Evolutionary conservation across 2,797 vertebrate genomes (phyloP), one percentile per base, ranked within the genome.

Genomic region (Aulostomus chinensis): DNA sequence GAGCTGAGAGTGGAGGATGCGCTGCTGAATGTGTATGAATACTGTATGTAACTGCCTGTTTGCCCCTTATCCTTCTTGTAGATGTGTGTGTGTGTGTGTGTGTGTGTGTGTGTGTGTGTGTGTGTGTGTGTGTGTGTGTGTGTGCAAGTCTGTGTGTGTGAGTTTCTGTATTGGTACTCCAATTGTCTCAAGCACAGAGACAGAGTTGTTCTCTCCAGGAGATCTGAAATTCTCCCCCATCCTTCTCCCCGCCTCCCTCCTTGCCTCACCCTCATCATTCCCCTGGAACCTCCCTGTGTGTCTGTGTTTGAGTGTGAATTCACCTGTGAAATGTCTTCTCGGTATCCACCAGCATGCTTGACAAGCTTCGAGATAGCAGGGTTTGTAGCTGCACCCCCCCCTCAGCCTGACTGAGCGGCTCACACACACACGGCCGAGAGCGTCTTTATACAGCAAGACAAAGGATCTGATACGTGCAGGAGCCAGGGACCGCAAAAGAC

Each of bases 251-350:
- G 1, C 17, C 55, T 36, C 26, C 40, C 9, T 41, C 18, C 26
- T 17, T 20, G 2, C 22, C 31, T 42, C 56, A 20, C 52, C 38
- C 24, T 31, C 21, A 28, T 31, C 55, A 40, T 65, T 39, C 39
- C 51, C 41, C 41, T 53, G 9, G 15, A 71, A 42, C 32, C 20
- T 56, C 38, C 13, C 25, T 37, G 28, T 15, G 21, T 53, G 17
- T 36, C 35, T 40, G 38, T 38, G 30, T 50, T 26, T 66, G 48
- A 48, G 24, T 73, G 70, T 59, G 56, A 68, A 20, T 62, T 73
- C 76, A 73, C 59, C 65, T 76, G 75, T 80, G 69, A 82, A 76
- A 84, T 70, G 60, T 65, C 38, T 62, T 16, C 40, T 26, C 7
- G 60, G 54, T 69, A 48, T 59, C 60, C 43, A 37, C 7, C 54